Conservation (phyloP, 2,113 vertebrate genomes). For the Rhinolophus ferrumequinum region DNA sequence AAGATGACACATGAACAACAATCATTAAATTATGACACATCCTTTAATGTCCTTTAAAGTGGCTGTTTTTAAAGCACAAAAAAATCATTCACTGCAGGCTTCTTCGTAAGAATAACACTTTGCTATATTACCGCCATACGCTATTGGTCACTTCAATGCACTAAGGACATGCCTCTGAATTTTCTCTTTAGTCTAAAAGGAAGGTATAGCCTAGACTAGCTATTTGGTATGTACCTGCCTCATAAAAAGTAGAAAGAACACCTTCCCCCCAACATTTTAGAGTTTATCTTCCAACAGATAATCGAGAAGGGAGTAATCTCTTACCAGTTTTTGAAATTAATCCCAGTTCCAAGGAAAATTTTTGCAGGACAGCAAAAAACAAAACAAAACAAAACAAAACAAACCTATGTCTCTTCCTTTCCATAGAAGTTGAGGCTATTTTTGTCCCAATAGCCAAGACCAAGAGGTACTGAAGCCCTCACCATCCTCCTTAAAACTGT, state of each 20-base stretch:
- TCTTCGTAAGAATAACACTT: background rate
- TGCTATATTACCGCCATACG: accelerated
- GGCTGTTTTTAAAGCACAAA: background rate
- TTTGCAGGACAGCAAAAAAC: background rate
- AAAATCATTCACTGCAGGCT: background rate
- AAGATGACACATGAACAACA: background rate
- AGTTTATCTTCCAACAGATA: background rate
- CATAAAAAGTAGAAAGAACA: background rate
- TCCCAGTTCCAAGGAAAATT: background rate
- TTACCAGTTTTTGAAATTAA: background rate
- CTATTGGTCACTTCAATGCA: background rate
- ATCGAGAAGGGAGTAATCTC: background rate
- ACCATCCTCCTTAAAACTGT: background rate
- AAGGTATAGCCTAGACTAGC: background rate
- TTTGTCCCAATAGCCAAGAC: background rate
- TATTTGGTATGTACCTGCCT: background rate
- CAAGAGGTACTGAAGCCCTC: background rate
- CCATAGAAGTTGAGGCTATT: background rate
- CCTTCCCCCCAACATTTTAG: background rate
- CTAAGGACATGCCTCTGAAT: background rate
- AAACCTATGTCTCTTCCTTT: background rate
- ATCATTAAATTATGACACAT: slow-evolving; percentile 23
- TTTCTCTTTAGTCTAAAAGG: background rate
- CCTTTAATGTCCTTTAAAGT: slow-evolving; percentile 6
- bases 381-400: background rate